Evolutionary conservation across 2,113 vertebrate species (phyloP).

Genomic region (Oryzias curvinotus): DNA sequence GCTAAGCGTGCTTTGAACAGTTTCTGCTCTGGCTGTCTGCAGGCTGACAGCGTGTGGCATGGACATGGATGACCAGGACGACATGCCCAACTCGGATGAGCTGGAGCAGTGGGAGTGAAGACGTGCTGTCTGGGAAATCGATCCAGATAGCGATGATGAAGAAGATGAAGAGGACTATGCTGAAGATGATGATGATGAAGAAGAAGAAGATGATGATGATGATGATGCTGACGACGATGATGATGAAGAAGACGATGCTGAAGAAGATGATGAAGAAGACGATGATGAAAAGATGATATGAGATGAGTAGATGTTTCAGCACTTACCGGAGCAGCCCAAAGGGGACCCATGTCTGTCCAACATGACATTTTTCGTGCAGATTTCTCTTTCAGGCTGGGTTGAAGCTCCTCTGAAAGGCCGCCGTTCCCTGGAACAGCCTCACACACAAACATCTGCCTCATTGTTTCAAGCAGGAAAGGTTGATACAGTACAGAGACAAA

Average conservation of each 20-base stretch:
- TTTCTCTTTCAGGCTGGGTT: no score
- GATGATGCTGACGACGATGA: constrained; percentile 52
- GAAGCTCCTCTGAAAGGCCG: no score
- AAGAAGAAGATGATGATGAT: constrained; percentile 42
- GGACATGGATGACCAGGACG: constrained; percentile 89
- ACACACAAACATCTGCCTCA: no score
- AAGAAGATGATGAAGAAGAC: constrained; percentile 65
- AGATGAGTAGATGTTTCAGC: constrained; percentile 26
- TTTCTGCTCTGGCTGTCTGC: neutral
- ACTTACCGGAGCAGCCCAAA: no score
- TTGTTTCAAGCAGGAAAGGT: no score
- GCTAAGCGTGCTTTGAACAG: neutral
- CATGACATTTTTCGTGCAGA: no score
- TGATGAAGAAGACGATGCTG: constrained; percentile 19
- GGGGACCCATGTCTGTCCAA: no score
- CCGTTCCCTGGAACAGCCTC: no score
- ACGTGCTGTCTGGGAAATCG: constrained; percentile 85
- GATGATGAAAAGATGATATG: constrained; percentile 74
- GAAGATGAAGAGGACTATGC: constrained; percentile 66
- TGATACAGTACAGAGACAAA: no score
- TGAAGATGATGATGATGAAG: constrained; percentile 47
- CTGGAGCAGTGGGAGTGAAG: constrained; percentile 88
- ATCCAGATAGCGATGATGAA: constrained; percentile 84
- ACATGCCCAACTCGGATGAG: constrained; percentile 84
- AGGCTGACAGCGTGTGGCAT: constrained; percentile 94